Percentiles rank a stretch among this genome's conserved stretches.
These are phyloP conservation scores for Luehdorfia chinensis DNA, from an alignment of 1,140 invertebrate species.

Conservation along the genomic window DNA sequence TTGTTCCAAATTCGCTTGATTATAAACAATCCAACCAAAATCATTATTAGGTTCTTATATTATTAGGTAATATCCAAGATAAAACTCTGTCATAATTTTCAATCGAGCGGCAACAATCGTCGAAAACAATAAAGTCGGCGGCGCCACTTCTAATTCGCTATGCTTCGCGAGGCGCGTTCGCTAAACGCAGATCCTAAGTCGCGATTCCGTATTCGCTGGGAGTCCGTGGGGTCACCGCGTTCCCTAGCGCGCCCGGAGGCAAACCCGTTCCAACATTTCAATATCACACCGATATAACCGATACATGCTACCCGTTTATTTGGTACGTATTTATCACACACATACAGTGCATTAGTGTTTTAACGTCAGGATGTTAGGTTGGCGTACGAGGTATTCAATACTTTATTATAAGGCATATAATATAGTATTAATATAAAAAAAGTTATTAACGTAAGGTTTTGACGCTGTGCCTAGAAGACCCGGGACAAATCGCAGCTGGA, in stretches of 20 bases:
- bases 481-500: no score
- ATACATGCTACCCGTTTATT: conserved; percentile 59
- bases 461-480: no score
- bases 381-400: no score
- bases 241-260: conserved; percentile 48
- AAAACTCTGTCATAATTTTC: background rate
- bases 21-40: no score
- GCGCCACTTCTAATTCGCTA: conserved; percentile 66
- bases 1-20: no score
- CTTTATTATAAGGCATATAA: no score
- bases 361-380: no score
- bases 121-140: conserved; percentile 52
- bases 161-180: conserved; percentile 35
- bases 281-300: conserved; percentile 65
- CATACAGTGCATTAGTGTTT: no score
- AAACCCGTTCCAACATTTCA: conserved; percentile 72
- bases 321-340: conserved; percentile 46
- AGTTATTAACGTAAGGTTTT: no score
- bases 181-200: conserved; percentile 42
- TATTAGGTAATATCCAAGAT: no score
- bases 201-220: conserved; percentile 22
- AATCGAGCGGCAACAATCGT: conserved; percentile 26
- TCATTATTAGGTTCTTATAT: no score
- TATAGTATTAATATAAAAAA: no score
- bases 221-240: conserved; percentile 60